These are phyloP conservation scores for Eidolon dupreanum DNA, from an alignment of 2,797 vertebrate genomes.

Conservation along the genomic window DNA sequence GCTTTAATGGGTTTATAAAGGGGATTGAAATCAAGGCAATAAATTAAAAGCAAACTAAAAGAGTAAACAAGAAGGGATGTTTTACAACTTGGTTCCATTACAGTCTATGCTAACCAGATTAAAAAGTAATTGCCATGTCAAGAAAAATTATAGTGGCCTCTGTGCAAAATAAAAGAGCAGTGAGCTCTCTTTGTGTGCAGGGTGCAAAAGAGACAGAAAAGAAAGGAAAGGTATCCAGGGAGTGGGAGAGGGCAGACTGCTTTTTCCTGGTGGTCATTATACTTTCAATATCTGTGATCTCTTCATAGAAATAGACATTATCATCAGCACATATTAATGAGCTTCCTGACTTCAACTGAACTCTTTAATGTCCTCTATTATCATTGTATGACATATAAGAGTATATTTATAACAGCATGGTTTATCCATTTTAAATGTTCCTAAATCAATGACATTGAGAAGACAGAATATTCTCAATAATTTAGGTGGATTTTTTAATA, in stretches of 20 bases:
- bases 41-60: conserved; percentile 85
- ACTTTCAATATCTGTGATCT: neutral
- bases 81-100: conserved; percentile 87
- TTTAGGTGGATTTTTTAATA: neutral
- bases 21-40: conserved; percentile 85
- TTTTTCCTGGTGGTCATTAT: neutral
- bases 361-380: neutral
- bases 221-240: neutral
- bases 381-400: neutral
- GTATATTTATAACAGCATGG: conserved; percentile 11
- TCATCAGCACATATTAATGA: conserved; percentile 33
- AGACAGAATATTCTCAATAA: neutral
- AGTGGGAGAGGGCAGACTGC: neutral
- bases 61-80: conserved; percentile 85
- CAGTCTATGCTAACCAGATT: conserved; percentile 85
- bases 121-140: conserved; percentile 86
- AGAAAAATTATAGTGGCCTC: conserved; percentile 83
- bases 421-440: conserved; percentile 44
- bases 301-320: conserved; percentile 33
- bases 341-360: conserved; percentile 26
- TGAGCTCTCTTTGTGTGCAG: conserved; percentile 48
- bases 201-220: neutral
- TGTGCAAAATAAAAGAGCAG: conserved; percentile 72
- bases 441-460: conserved; percentile 47
- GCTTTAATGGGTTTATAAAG: conserved; percentile 84